These are phyloP conservation scores for Baronia brevicornis DNA, from an alignment of 2,888 invertebrate species.

Conservation along the genomic window DNA sequence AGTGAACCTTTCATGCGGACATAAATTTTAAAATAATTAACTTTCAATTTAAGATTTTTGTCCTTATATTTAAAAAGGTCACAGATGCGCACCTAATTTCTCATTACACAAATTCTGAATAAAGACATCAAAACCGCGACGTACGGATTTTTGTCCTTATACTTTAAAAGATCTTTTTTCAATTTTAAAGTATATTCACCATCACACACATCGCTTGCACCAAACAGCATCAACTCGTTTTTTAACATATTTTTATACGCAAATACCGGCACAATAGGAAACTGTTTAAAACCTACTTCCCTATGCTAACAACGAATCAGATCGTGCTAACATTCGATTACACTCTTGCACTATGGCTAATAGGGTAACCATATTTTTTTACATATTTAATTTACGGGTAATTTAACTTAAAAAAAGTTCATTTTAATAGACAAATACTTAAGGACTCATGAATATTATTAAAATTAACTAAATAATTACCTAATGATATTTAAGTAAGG, in stretches of 20 bases:
- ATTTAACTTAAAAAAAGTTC: no score
- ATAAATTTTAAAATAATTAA: no score
- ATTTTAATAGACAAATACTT: no score
- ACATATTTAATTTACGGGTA: neutral
- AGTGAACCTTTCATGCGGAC: no score
- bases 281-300: constrained; percentile 47
- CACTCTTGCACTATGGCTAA: constrained; percentile 33
- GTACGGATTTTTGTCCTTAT: neutral
- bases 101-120: constrained; percentile 1
- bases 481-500: no score
- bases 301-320: constrained; percentile 38
- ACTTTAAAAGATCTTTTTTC: neutral
- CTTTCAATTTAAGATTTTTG: no score
- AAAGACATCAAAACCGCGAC: neutral
- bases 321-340: constrained; percentile 39
- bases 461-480: no score
- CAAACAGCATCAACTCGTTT: constrained; percentile 9
- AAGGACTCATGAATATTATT: no score
- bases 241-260: constrained; percentile 17
- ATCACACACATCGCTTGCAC: no score
- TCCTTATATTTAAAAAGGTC: no score
- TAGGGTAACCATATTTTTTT: constrained; percentile 6
- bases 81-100: no score
- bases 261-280: constrained; percentile 26
- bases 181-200: neutral